Conservation (phyloP, 2,797 vertebrate species). For the Nyctibius grandis region DNA sequence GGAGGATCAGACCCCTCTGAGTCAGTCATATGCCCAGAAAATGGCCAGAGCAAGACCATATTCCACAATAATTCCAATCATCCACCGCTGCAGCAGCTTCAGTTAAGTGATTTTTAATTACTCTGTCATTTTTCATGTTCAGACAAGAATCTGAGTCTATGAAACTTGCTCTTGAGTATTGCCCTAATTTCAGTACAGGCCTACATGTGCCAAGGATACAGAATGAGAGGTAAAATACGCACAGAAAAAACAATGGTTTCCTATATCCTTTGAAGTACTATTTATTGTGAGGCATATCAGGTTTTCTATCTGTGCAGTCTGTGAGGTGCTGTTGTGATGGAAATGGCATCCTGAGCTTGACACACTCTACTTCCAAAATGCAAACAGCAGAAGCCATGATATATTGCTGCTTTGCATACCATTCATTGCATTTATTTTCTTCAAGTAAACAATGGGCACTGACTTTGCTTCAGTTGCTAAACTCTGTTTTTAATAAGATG, state of each 20-base stretch:
- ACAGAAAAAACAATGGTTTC: neutral
- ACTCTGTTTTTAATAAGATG: neutral
- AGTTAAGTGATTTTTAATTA: constrained; percentile 35
- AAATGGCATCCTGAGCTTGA: neutral
- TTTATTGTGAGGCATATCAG: neutral
- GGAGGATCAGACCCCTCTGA: neutral
- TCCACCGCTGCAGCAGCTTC: neutral
- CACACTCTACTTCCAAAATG: neutral
- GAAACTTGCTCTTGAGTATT: neutral
- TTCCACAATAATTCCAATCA: neutral
- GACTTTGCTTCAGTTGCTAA: neutral
- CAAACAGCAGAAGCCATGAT: neutral
- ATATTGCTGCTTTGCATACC: neutral
- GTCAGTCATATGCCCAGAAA: neutral
- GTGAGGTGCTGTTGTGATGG: neutral
- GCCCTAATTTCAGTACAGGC: neutral
- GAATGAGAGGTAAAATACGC: neutral
- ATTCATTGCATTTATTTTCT: neutral
- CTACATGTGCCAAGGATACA: neutral
- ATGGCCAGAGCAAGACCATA: neutral
- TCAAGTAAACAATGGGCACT: neutral
- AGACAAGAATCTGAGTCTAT: constrained; percentile 14
- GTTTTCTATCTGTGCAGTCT: neutral
- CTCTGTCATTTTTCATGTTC: constrained; percentile 23
- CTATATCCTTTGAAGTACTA: neutral